Conservation (phyloP, 2,113 vertebrate genomes). For the Mustela lutreola region DNA sequence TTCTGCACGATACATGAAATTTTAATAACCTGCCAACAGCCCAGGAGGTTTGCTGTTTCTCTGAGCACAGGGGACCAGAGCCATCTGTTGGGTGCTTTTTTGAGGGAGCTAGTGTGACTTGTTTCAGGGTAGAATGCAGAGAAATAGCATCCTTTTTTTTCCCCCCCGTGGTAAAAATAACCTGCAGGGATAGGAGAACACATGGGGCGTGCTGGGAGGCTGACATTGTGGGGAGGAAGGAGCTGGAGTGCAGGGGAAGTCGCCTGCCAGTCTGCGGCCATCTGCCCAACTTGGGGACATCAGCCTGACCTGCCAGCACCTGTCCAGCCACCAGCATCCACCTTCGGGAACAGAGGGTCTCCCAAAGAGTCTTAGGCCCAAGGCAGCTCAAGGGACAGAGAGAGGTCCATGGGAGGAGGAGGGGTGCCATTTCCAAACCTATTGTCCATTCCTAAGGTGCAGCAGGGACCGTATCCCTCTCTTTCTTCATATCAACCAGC, state of each 20-base stretch:
- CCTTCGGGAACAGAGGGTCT: background rate
- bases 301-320: conserved; percentile 73
- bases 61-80: conserved; percentile 65
- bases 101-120: conserved; percentile 62
- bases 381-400: background rate
- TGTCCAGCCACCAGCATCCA: conserved; percentile 68
- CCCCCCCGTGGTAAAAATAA: conserved; percentile 77
- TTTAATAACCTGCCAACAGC: conserved; percentile 55
- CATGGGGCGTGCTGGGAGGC: background rate
- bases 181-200: conserved; percentile 63
- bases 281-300: conserved; percentile 76
- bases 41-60: conserved; percentile 27
- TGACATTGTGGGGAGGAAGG: background rate
- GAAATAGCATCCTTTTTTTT: conserved; percentile 70
- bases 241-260: conserved; percentile 68
- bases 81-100: conserved; percentile 73
- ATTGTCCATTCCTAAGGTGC: background rate
- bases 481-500: background rate
- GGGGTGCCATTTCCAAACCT: background rate
- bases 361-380: background rate
- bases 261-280: conserved; percentile 80
- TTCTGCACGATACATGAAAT: background rate
- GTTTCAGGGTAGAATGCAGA: conserved; percentile 71
- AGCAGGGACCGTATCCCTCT: background rate
- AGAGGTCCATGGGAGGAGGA: background rate